These are phyloP conservation scores for Atethmia centrago DNA, from an alignment of 2,888 invertebrate genomes.

Conservation along the genomic window DNA sequence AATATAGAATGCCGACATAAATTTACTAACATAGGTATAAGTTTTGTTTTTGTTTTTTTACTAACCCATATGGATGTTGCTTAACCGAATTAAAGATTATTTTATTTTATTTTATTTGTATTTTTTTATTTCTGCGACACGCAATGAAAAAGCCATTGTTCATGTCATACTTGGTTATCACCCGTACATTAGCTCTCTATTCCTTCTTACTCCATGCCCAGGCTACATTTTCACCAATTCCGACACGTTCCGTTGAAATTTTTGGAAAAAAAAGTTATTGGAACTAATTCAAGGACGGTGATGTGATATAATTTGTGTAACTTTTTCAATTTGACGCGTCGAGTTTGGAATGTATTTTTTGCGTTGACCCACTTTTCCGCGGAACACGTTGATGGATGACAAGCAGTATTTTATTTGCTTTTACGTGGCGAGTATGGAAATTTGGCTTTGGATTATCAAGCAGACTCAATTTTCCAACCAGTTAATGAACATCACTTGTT, in stretches of 20 bases:
- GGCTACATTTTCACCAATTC: slow-evolving; percentile 44
- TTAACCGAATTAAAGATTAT: too few relatives aligned
- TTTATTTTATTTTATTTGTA: too few relatives aligned
- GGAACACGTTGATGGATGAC: slow-evolving; percentile 28
- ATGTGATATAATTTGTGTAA: slow-evolving; percentile 59
- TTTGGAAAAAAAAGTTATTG: slow-evolving; percentile 47
- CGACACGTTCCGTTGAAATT: slow-evolving; percentile 38
- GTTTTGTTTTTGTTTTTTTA: too few relatives aligned
- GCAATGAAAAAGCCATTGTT: not conserved
- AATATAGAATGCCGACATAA: too few relatives aligned
- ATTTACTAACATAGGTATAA: too few relatives aligned
- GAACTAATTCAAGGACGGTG: slow-evolving; percentile 49
- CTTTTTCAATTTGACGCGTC: slow-evolving; percentile 64
- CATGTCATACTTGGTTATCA: not conserved
- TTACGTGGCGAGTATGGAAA: slow-evolving; percentile 21
- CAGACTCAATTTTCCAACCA: slow-evolving; percentile 8
- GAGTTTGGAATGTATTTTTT: slow-evolving; percentile 54
- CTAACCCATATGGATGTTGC: too few relatives aligned
- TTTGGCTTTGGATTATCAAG: not conserved
- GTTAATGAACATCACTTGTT: not conserved
- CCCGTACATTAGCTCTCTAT: slow-evolving; percentile 9
- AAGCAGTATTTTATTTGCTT: slow-evolving; percentile 37
- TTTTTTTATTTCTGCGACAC: not conserved
- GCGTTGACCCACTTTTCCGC: slow-evolving; percentile 45
- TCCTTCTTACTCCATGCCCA: not conserved